Base-by-base conservation (phyloP, 2,888 invertebrate species). In the Troglohyphantes excavatus region DNA sequence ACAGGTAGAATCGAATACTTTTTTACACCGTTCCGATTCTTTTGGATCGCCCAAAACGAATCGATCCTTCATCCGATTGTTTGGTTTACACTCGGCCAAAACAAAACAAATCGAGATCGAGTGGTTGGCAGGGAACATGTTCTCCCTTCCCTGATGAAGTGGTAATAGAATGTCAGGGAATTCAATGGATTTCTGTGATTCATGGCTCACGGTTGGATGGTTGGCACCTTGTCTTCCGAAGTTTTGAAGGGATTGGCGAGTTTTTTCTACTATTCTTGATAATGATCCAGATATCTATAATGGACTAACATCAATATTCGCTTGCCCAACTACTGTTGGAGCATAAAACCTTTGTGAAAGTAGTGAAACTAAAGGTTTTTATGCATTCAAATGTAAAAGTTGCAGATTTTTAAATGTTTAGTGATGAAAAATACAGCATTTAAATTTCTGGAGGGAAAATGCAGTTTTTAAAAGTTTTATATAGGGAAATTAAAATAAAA, bases 91-190 rank as follows among this genome's bases (percentile, higher is more conserved):
- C 79, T 26, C 27, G 46, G n/a, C 13, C 13, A 13, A 53, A 53
- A 53, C 53, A 53, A 67, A 65, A 65, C 78, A 78, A 78, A 78
- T 65, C 65, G 65, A 79, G 78, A 79, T 65, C 65, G 61, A 79
- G 29, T 79, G 78, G 78, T 43, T 23, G 67, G 67, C 67, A 46
- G 19, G 21, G 67, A 67, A 53, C 67, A 79, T 46, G 46, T 67
- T 79, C 67, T 67, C 67, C 65, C 39, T 65, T 67, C 43, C 67
- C 46, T 79, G 79, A 79, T 67, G 79, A 79, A 79, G 79, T 79
- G 79, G 67, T 79, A 79, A 79, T 79, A 79, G 79, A 79, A 79
- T 65, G 65, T 67, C 67, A 79, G 9, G 67, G 59, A 59, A 67
- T 63, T 65, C 67, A 79, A 79, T 65, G 79, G 39, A 67, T 43